phyloP scores from a whole-genome alignment of 2,797 vertebrate species.

The Todus mexicanus region DNA sequence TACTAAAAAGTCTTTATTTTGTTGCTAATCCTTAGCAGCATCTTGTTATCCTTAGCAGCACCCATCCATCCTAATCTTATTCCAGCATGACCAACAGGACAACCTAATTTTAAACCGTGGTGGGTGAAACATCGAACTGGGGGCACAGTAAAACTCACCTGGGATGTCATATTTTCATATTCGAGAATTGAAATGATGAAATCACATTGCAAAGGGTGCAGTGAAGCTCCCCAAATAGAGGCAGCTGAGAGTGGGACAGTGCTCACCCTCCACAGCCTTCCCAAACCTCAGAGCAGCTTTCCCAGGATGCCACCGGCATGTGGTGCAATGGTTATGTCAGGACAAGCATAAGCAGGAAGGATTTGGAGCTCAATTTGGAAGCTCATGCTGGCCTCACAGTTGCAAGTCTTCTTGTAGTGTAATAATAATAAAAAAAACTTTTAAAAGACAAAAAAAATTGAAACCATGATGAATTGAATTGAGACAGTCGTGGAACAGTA shows the following conservation, averaged over 20 bases:
- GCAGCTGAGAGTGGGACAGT: neutral
- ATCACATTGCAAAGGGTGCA: neutral
- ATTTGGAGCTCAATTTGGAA: neutral
- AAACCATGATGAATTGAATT: neutral
- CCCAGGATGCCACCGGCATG: rapidly evolving
- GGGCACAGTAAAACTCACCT: neutral
- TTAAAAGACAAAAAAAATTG: neutral
- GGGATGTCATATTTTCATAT: neutral
- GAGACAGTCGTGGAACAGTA: rapidly evolving
- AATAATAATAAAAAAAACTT: neutral
- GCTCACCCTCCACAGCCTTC: neutral
- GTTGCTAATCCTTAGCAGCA: neutral
- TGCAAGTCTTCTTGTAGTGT: neutral
- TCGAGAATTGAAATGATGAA: neutral
- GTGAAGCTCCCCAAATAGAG: neutral
- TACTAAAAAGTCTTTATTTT: neutral
- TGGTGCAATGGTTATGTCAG: neutral
- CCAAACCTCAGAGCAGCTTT: neutral
- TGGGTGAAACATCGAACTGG: rapidly evolving
- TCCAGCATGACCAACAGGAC: neutral
- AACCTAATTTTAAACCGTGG: neutral
- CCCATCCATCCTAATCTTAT: neutral
- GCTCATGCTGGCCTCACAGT: rapidly evolving
- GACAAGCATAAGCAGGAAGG: neutral
- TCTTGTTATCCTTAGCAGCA: neutral